Conservation (phyloP, 1,140 invertebrate genomes). For the Lamellibrachia luymesi region DNA sequence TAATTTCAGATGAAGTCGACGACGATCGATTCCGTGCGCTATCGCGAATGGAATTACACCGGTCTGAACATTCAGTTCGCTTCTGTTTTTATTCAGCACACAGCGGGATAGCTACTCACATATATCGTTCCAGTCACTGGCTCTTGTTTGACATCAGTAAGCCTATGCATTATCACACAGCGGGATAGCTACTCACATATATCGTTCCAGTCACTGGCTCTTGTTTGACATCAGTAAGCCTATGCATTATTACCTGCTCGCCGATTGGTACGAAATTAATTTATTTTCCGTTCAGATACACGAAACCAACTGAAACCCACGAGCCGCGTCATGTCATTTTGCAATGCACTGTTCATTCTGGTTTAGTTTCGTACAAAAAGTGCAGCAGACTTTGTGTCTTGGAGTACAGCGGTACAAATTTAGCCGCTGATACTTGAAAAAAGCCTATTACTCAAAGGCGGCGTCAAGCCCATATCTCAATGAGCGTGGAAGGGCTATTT, state of each 20-base stretch:
- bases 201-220: neutral
- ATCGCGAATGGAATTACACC: neutral
- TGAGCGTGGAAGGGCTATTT: too few species aligned
- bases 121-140: neutral
- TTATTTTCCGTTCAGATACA: neutral
- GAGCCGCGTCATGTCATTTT: too few species aligned
- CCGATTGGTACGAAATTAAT: neutral
- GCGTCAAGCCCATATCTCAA: too few species aligned
- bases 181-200: neutral
- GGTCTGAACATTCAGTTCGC: neutral
- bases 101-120: neutral
- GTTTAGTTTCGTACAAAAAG: too few species aligned
- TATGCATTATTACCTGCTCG: neutral
- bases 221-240: neutral
- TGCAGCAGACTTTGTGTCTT: too few species aligned
- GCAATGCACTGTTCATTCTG: too few species aligned
- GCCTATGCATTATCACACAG: too few species aligned
- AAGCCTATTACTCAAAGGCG: too few species aligned
- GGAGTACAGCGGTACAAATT: too few species aligned
- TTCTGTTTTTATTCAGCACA: neutral
- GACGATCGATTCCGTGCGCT: neutral
- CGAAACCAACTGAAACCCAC: neutral
- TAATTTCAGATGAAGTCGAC: neutral
- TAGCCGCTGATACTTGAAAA: too few species aligned
- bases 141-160: neutral